phyloP scores from a whole-genome alignment of 2,888 invertebrate species.

The Heteropelma amictum region DNA sequence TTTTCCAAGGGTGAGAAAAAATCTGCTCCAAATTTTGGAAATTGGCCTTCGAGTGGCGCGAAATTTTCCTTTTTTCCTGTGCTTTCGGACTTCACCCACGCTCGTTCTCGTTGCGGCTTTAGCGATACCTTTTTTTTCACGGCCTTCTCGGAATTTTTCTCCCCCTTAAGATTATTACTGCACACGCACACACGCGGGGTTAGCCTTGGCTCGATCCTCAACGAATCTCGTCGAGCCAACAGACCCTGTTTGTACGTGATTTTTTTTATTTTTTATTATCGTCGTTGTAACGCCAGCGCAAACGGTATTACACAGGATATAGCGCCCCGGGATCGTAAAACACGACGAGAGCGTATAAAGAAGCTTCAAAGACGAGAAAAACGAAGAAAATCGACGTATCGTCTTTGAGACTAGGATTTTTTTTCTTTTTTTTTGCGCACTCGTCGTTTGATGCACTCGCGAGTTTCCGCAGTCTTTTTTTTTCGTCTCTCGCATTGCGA shows the following conservation, averaged over 20 bases:
- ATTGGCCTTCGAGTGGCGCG: neutral
- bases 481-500: neutral
- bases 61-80: no score
- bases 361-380: constrained; percentile 1
- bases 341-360: no score
- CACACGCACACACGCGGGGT: no score
- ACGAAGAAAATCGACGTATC: constrained; percentile 15
- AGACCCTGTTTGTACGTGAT: neutral
- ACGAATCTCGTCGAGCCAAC: constrained; percentile 33
- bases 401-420: constrained; percentile 40
- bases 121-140: neutral
- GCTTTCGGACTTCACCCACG: constrained; percentile 19
- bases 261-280: constrained; percentile 6
- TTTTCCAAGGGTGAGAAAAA: neutral
- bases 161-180: constrained; percentile 31
- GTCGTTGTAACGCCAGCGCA: neutral
- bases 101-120: neutral
- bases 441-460: neutral
- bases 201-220: constrained; percentile 29
- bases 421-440: no score
- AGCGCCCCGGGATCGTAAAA: no score
- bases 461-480: constrained; percentile 2
- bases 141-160: neutral
- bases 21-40: constrained; percentile 2
- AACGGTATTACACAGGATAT: no score